phyloP scores from a whole-genome alignment of 2,888 invertebrate genomes.

The Pteria penguin region DNA sequence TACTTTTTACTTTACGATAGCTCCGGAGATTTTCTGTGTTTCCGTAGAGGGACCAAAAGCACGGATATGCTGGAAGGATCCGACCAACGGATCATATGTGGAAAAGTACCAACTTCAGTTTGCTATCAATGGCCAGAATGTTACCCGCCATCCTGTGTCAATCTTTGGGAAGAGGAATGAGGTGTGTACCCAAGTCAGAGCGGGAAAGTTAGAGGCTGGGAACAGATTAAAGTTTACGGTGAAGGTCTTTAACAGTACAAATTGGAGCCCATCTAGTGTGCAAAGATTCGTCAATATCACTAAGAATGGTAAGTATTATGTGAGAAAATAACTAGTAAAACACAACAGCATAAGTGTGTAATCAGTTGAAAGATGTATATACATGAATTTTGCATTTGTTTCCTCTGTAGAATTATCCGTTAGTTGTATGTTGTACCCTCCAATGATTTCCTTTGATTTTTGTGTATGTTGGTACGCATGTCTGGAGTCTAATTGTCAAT shows the following conservation, averaged over 20 bases:
- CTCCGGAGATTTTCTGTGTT: conserved; percentile 62
- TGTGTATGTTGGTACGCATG: too few species aligned
- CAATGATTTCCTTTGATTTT: too few species aligned
- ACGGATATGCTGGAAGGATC: conserved; percentile 63
- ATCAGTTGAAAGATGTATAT: too few species aligned
- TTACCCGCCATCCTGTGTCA: conserved; percentile 51
- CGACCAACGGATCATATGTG: conserved; percentile 61
- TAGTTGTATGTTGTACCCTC: too few species aligned
- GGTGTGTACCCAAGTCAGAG: conserved; percentile 57
- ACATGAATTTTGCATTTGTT: too few species aligned
- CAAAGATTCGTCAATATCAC: conserved; percentile 56
- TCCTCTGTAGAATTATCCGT: too few species aligned
- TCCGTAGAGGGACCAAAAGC: conserved; percentile 54
- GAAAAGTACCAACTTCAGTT: conserved; percentile 60
- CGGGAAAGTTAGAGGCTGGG: conserved; percentile 45
- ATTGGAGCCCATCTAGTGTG: conserved; percentile 60
- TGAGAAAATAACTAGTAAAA: too few species aligned
- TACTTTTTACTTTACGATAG: conserved; percentile 63
- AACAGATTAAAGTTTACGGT: conserved; percentile 57
- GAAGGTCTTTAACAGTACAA: conserved; percentile 52
- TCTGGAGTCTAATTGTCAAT: too few species aligned
- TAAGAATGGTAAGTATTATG: conserved; percentile 51
- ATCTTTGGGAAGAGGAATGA: conserved; percentile 57
- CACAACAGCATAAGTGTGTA: too few species aligned
- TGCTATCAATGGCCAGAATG: conserved; percentile 55